A percentile compares a stretch with the other conserved stretches of the same genome.
phyloP scores from a whole-genome alignment of 2,113 vertebrate species.

The Cebidichthys violaceus region DNA sequence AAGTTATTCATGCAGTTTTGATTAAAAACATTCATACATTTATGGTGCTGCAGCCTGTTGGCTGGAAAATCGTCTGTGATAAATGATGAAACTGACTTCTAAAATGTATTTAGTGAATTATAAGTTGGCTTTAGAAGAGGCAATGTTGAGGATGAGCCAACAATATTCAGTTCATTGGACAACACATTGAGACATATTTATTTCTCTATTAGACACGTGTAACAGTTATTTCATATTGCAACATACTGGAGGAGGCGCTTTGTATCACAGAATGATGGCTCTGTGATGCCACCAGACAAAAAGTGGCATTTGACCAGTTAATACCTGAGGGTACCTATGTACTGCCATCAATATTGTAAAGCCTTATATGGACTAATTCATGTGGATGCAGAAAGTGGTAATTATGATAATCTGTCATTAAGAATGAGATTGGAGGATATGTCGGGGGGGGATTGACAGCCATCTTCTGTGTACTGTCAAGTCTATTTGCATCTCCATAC shows the following conservation, averaged over 20 bases:
- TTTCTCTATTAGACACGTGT: background rate
- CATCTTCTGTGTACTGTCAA: constrained; percentile 29
- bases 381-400: constrained; percentile 21
- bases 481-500: constrained; percentile 46
- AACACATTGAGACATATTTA: background rate
- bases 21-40: background rate
- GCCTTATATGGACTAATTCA: constrained; percentile 24
- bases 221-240: background rate
- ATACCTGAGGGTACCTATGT: constrained; percentile 1
- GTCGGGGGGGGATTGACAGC: constrained; percentile 45
- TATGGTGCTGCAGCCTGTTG: background rate
- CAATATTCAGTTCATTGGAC: background rate
- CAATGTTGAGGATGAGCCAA: background rate
- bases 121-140: background rate
- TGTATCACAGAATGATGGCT: background rate
- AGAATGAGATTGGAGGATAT: constrained; percentile 8
- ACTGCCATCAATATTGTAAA: background rate
- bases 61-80: background rate
- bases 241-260: background rate
- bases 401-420: constrained; percentile 53
- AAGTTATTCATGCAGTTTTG: background rate
- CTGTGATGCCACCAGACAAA: constrained; percentile 15
- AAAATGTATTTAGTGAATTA: background rate
- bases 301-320: constrained; percentile 29
- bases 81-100: background rate